These are phyloP conservation scores for Pontoporia blainvillei DNA, from an alignment of 2,113 vertebrate genomes.

Conservation along the genomic window DNA sequence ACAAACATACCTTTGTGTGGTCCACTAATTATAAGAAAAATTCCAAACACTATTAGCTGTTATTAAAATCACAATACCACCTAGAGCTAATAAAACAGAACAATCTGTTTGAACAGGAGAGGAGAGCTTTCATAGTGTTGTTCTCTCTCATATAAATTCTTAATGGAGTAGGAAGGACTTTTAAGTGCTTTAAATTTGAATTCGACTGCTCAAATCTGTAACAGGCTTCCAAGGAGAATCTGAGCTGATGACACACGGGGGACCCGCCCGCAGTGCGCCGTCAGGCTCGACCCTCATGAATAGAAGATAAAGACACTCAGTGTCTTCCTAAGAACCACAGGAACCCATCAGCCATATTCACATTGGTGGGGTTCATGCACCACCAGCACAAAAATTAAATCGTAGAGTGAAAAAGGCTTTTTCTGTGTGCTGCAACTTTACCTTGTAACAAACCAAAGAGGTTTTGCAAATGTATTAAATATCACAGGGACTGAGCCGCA, in stretches of 20 bases:
- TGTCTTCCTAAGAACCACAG: background rate
- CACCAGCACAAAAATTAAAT: background rate
- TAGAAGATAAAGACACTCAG: background rate
- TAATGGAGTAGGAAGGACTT: slow-evolving; percentile 65
- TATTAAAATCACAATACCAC: slow-evolving; percentile 76
- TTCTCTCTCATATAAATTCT: slow-evolving; percentile 67
- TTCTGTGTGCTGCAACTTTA: background rate
- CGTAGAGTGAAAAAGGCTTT: background rate
- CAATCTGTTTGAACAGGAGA: slow-evolving; percentile 74
- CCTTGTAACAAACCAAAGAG: background rate
- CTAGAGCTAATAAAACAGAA: slow-evolving; percentile 69
- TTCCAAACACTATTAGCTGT: slow-evolving; percentile 72
- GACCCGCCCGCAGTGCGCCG: background rate
- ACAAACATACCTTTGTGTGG: slow-evolving; percentile 75
- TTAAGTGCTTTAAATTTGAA: slow-evolving; percentile 69
- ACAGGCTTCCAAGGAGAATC: slow-evolving; percentile 58
- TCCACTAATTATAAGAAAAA: slow-evolving; percentile 71
- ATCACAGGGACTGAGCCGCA: background rate
- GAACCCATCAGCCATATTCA: background rate
- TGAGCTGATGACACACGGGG: background rate
- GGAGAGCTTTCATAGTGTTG: slow-evolving; percentile 60
- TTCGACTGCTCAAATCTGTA: slow-evolving; percentile 47
- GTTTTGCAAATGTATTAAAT: background rate
- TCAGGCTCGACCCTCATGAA: background rate
- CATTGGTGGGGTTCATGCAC: background rate